Base-by-base conservation (phyloP, 2,797 vertebrate species). In the Spatula versicolor region DNA sequence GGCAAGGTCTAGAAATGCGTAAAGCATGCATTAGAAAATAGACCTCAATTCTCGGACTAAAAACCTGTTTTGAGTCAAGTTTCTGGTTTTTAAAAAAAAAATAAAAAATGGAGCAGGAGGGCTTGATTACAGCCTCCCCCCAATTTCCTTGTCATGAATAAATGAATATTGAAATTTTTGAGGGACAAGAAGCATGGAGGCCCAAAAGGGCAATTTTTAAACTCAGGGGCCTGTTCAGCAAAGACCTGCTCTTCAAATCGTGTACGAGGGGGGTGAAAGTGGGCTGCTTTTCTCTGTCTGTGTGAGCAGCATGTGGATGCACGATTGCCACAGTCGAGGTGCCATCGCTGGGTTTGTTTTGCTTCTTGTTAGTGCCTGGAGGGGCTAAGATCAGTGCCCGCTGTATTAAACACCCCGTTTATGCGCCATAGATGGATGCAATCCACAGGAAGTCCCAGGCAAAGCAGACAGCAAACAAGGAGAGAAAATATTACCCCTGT, bases 1-100 rank as follows among this genome's bases (percentile, higher is more conserved):
- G 83, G 88, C 66, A 75, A 90, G 69, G 60, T 84, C 90, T 92
- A 85, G 81, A 86, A 87, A 84, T 48, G 52, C 30, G 13, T 60
- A 72, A 88, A 95, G 69, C 60, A 26, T 35, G n/a, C n/a, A 62
- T 45, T 86, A n/a, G 88, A 90, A 91, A 6, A 39, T 2, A 79
- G 30, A 85, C 67, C 7, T 8, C n/a, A 50, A 1, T 92, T 90
- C 35, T 87, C 80, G 64, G 62, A 62, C 35, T 69, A 50, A 68
- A 84, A 58, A 14, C 17, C 11, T 72, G 23, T 6, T 95, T 88
- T 59, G 46, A 72, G 69, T 83, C 3, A 17, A 87, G 64, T 93
- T 95, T 72, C 62, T 59, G 9, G 5, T 56, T 45, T 19, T n/a
- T n/a, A n/a, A n/a, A 43, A 43, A 43, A 45, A 45, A 45, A 11